Conservation (phyloP, 2,888 invertebrate genomes). For the Agonopterix alstromeriana region DNA sequence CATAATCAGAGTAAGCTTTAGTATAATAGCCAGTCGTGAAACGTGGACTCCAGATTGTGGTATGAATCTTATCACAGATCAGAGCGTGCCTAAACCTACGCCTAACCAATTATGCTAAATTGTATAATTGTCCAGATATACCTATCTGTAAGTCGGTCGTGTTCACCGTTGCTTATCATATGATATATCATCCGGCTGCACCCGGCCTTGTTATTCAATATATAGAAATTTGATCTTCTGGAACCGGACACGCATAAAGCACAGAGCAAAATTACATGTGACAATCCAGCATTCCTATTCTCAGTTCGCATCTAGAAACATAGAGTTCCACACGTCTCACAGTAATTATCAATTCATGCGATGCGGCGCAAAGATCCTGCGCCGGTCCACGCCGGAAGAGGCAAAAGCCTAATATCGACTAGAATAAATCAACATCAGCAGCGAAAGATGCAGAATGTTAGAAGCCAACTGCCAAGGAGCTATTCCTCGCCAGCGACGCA, state of each 20-base stretch:
- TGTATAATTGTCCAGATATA: slow-evolving; percentile 24
- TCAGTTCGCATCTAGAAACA: slow-evolving; percentile 43
- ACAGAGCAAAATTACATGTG: slow-evolving; percentile 47
- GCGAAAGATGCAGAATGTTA: slow-evolving; percentile 42
- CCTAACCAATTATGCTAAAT: slow-evolving; percentile 28
- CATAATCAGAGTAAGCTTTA: no score
- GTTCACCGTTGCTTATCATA: slow-evolving; percentile 63
- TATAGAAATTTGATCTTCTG: slow-evolving; percentile 49
- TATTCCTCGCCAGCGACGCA: slow-evolving; percentile 58
- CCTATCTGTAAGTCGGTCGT: slow-evolving; percentile 43
- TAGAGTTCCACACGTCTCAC: slow-evolving; percentile 41
- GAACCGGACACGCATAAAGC: slow-evolving; percentile 52
- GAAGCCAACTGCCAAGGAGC: slow-evolving; percentile 56
- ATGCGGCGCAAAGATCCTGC: slow-evolving; percentile 59
- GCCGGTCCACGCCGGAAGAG: slow-evolving; percentile 34
- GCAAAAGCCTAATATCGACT: slow-evolving; percentile 55
- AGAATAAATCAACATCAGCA: slow-evolving; percentile 55
- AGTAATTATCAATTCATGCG: slow-evolving; percentile 7
- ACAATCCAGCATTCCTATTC: slow-evolving; percentile 29
- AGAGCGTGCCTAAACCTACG: slow-evolving; percentile 29
- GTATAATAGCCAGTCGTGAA: slow-evolving; percentile 2
- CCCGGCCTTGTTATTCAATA: slow-evolving; percentile 63
- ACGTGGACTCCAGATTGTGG: slow-evolving; percentile 32
- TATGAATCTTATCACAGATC: slow-evolving; percentile 37
- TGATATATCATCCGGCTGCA: slow-evolving; percentile 61